Conservation (phyloP, 2,797 vertebrate species). For the Hemibagrus guttatus region DNA sequence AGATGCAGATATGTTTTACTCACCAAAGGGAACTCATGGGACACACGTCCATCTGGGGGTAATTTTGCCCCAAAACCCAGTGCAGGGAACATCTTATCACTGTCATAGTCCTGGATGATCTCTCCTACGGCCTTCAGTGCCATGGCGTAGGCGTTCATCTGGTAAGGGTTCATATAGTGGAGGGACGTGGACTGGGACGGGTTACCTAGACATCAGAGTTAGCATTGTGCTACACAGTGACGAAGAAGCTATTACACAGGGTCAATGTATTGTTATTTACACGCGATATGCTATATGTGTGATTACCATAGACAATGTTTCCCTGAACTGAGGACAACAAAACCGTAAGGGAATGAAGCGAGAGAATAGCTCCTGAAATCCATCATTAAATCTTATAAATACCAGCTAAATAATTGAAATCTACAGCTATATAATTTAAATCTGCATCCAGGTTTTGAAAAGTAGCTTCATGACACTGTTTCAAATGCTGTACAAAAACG, state of each 20-base stretch:
- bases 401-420: background rate
- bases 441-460: background rate
- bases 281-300: background rate
- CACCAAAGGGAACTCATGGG: constrained; percentile 95
- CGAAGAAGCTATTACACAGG: background rate
- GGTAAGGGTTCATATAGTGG: constrained; percentile 97
- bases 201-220: constrained; percentile 74
- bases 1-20: constrained; percentile 27
- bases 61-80: constrained; percentile 94
- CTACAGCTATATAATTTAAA: background rate
- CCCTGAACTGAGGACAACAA: background rate
- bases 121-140: constrained; percentile 92
- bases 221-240: background rate
- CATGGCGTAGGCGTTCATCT: constrained; percentile 94
- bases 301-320: background rate
- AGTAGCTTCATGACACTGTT: background rate
- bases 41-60: constrained; percentile 89
- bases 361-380: background rate
- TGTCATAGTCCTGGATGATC: constrained; percentile 98
- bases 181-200: constrained; percentile 93
- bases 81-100: constrained; percentile 94
- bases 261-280: background rate
- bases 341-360: background rate
- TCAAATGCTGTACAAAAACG: background rate
- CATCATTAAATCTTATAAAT: background rate